These are phyloP conservation scores for Rhagoletis zephyria DNA, from an alignment of 1,140 invertebrate species.

Conservation along the genomic window DNA sequence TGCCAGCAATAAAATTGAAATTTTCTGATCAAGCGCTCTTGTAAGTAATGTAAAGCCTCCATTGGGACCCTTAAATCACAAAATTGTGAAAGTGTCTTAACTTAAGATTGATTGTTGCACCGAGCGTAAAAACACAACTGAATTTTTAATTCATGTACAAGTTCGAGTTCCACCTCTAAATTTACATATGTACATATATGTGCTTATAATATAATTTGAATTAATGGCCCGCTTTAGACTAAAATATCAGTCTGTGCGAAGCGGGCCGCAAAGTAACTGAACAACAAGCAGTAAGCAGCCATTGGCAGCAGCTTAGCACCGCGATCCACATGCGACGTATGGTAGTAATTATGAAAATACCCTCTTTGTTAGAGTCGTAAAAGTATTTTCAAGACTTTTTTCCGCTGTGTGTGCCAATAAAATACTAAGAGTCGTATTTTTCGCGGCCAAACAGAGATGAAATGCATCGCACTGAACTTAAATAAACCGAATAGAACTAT, in stretches of 20 bases:
- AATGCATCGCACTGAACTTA: not conserved
- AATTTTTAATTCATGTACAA: not conserved
- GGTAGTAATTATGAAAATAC: slow-evolving; percentile 52
- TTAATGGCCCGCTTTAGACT: not conserved
- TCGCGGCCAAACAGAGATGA: not conserved
- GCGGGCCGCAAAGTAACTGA: not conserved
- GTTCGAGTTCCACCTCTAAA: too few species aligned
- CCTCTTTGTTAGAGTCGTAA: slow-evolving; percentile 36
- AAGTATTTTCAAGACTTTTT: slow-evolving; percentile 45
- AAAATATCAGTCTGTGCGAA: slow-evolving; percentile 23
- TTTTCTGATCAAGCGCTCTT: too few species aligned
- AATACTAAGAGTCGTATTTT: slow-evolving; percentile 36
- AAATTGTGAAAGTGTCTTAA: too few species aligned
- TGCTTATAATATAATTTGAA: not conserved
- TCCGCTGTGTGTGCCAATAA: slow-evolving; percentile 22
- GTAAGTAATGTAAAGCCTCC: too few species aligned
- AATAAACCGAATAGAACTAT: slow-evolving; percentile 23
- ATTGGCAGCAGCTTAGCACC: not conserved
- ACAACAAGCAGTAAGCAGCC: not conserved
- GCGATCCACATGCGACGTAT: slow-evolving; percentile 1
- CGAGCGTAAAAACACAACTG: not conserved
- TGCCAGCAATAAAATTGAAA: too few species aligned
- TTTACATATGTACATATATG: not conserved
- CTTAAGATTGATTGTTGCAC: too few species aligned
- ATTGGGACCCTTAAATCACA: too few species aligned